Evolutionary conservation across 1,140 invertebrate species (phyloP), one percentile per base, ranked within the genome.

Genomic region (Lasioglossum baleicum): DNA sequence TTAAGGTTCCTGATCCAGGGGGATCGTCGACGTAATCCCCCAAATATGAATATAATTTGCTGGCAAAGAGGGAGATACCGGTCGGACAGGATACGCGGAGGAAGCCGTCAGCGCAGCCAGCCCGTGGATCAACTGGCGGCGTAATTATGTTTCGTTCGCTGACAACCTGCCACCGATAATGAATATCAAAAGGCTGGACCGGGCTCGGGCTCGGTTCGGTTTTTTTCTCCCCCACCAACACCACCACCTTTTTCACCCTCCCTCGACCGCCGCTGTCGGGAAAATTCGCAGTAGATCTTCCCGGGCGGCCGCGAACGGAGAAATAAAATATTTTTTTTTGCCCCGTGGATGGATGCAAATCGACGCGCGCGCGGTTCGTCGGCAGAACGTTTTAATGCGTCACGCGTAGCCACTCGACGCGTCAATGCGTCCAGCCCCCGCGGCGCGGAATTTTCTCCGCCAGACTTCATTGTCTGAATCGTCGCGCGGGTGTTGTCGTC

Each of bases 11-110:
- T 91, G 90, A 91, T 91, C 90, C 90, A 68, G 40, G 75, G 82
- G 89, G 91, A 90, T 91, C 88, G 87, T 80, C 80, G 63, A 75
- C 79, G 80, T 92, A 92, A 92, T 91, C 90, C 90, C 85, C 82
- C 70, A 87, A 92, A 92, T 92, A 92, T 92, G 91, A 92, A 91
- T 92, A 92, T 92, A 91, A 92, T 92, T 92, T 90, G 88, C 87
- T 87, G 88, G 85, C 71, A 66, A 83, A 70, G 79, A 82, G 84
- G 51, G 76, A 70, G 77, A 70, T 69, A 67, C 71, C 61, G 81
- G 70, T 65, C 58, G 77, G 67, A 80, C 72, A 63, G 73, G 76
- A 65, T 74, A 69, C 82, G 69, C 65, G 70, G 58, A 76, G 74
- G 75, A 85, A 84, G 79, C 84, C 67, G 75, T 53, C 69, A 70